Base-by-base conservation (phyloP, 2,113 vertebrate genomes). In the Lonchura striata region DNA sequence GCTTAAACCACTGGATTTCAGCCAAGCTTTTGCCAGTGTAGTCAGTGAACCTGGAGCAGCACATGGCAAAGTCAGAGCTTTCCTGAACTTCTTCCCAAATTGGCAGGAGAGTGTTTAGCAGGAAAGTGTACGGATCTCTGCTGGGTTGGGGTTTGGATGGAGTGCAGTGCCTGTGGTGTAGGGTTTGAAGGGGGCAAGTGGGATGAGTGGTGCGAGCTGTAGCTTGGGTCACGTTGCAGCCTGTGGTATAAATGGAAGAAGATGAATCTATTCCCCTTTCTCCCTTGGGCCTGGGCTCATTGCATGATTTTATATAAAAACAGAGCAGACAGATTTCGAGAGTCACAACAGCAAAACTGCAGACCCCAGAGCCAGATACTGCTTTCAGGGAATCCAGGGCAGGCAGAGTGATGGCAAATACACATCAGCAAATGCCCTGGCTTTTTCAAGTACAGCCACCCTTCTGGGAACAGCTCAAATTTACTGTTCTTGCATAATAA, bases 91-190 rank as follows among this genome's bases (percentile, higher is more conserved):
- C 49, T 49, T 90, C 46, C 41, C 42, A 57, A 19, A 85, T 0
- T 57, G 53, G 54, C 50, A 90, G 82, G 22, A 85, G 46, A 53
- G 46, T 17, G 14, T 75, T 92, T 25, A 41, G 12, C 41, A 92
- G 63, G 50, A 20, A 65, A 61, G 31, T 1, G 15, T 60, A 49
- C 0, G 2, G 20, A n/a, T 60, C 63, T 86, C 63, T 0, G 1
- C 1, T 72, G 41, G 28, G n/a, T 3, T 65, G n/a, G 15, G n/a
- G 54, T 71, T 70, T 28, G 70, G 69, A 39, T 41, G n/a, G 41
- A 72, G 59, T 5, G 11, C 70, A 50, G 6, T 2, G 13, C 44
- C 44, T 1, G 1, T 66, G 37, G 37, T 18, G 33, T 3, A 23
- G 49, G 35, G 60, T 19, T 57, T 74, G 33, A 30, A 39, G 39